Evolutionary conservation across 2,113 vertebrate species (phyloP), one percentile per base, ranked within the genome.

Genomic region (Empidonax traillii): DNA sequence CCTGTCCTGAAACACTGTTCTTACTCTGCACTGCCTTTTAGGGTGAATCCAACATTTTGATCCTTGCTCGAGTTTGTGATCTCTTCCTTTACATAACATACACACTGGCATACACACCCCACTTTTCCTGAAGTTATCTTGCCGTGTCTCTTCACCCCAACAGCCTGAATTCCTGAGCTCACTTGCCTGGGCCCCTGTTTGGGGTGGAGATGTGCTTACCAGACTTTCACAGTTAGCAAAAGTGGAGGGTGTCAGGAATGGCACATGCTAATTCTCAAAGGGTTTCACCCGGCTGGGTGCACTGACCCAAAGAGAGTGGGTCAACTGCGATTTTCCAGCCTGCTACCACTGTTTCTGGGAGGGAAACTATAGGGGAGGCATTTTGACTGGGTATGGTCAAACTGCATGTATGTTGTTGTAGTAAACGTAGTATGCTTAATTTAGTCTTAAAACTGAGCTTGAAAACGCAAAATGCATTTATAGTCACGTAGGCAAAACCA

Each of bases 401-500:
- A 46, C 9, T 56, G 14, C 47, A n/a, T 10, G 5, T 67, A 37
- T 0, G 0, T 23, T 43, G 31, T 35, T 24, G 5, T 21, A 63
- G 14, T 20, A 58, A 68, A 63, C 0, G 0, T 27, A 8, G 20
- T 30, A n/a, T 14, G 6, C 9, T 77, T 46, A 47, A n/a, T n/a
- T 14, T 49, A 20, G 73, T 43, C 15, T 44, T 51, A 12, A 14
- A 56, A 16, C 10, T 59, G 39, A 83, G 13, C 10, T 35, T 1
- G 2, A 43, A 78, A 78, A 63, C 31, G 5, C 10, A 52, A 82
- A 89, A 30, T 3, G 2, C 5, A 14, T 14, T 30, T 77, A 22
- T 37, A 51, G 13, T 25, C 28, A 5, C 12, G 14, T 7, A 12
- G 10, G 11, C 8, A 63, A 73, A 67, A 73, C 9, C 25, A 12